Conservation (phyloP, 1,140 invertebrate genomes). For the Bombus sylvicola region DNA sequence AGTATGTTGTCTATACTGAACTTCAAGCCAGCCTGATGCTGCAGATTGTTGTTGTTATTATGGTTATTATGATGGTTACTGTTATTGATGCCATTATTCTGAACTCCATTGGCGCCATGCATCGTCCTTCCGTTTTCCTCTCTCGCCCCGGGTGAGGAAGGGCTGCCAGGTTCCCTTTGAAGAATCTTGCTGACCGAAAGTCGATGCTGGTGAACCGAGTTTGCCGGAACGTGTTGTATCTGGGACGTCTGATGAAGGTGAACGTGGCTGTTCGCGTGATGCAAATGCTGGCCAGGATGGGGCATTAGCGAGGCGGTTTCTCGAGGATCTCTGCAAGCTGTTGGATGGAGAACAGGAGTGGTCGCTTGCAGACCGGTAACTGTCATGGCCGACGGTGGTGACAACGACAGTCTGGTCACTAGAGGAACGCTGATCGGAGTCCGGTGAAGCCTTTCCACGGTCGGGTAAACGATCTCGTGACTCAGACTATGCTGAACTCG, state of each 20-base stretch:
- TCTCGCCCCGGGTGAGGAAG: conserved; percentile 64
- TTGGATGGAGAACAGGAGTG: conserved; percentile 73
- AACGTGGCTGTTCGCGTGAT: conserved; percentile 64
- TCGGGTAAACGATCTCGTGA: conserved; percentile 75
- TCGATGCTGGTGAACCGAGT: conserved; percentile 73
- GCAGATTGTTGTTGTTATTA: conserved; percentile 81
- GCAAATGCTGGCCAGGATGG: conserved; percentile 67
- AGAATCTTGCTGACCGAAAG: conserved; percentile 77
- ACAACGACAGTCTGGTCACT: conserved; percentile 78
- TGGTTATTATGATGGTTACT: conserved; percentile 69
- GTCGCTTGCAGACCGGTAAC: conserved; percentile 71
- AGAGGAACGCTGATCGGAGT: conserved; percentile 76
- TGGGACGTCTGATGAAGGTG: conserved; percentile 70
- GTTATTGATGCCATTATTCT: conserved; percentile 62
- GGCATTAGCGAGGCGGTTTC: conserved; percentile 71
- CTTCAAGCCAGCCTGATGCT: conserved; percentile 88
- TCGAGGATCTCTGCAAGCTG: conserved; percentile 72
- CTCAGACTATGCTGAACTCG: conserved; percentile 62
- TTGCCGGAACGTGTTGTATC: conserved; percentile 70
- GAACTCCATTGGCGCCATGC: conserved; percentile 54
- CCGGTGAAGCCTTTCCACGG: conserved; percentile 74
- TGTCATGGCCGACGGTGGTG: conserved; percentile 78
- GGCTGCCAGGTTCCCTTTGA: conserved; percentile 70
- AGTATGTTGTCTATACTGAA: conserved; percentile 97
- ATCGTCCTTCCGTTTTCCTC: conserved; percentile 68